phyloP scores from a whole-genome alignment of 2,113 vertebrate species.

The Ornithorhynchus anatinus region DNA sequence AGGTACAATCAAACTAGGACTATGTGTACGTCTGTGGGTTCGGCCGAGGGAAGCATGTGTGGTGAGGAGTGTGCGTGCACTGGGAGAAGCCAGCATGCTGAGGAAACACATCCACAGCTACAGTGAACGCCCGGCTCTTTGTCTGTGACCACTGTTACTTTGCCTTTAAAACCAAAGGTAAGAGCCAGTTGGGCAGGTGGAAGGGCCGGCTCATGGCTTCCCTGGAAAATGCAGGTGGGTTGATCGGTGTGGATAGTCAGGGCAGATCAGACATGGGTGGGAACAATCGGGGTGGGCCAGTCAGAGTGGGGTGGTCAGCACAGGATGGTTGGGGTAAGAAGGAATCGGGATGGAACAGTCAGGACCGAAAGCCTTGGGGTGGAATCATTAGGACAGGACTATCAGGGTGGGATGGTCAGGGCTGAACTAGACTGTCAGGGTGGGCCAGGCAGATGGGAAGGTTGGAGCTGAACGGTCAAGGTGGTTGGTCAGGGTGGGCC shows the following conservation, averaged over 20 bases:
- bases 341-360: too few relatives aligned
- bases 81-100: constrained; percentile 99
- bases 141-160: constrained; percentile 99
- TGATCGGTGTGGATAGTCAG: too few relatives aligned
- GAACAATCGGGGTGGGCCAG: too few relatives aligned
- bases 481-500: too few relatives aligned
- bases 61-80: constrained; percentile 98
- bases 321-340: too few relatives aligned
- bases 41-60: constrained; percentile 97
- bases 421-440: too few relatives aligned
- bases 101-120: constrained; percentile 99
- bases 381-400: too few relatives aligned
- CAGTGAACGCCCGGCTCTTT: constrained; percentile 96
- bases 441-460: too few relatives aligned
- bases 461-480: too few relatives aligned
- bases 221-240: constrained; percentile 18
- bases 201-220: constrained; percentile 2
- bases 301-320: neutral
- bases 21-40: constrained; percentile 98
- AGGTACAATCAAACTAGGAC: constrained; percentile 98
- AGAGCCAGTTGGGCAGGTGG: constrained; percentile 70
- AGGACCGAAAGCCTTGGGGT: too few relatives aligned
- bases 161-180: constrained; percentile 99
- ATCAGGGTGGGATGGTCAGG: too few relatives aligned
- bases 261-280: too few relatives aligned